A percentile compares a stretch with the other conserved stretches of the same genome.
phyloP scores from a whole-genome alignment of 2,888 invertebrate species.

The Noctuana brunneofusca region DNA sequence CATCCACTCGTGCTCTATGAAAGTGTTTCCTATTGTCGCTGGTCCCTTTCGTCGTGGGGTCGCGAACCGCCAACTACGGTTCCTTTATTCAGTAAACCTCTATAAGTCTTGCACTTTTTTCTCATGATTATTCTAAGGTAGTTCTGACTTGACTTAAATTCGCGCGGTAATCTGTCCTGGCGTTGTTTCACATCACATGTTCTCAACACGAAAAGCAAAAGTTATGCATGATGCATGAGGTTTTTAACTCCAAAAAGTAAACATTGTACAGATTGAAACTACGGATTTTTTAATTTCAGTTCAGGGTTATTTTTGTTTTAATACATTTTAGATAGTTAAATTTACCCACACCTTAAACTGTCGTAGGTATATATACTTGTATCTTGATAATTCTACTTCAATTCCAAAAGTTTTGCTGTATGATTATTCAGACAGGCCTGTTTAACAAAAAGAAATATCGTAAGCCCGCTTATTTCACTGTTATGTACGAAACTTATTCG shows the following conservation, averaged over 20 bases:
- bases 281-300: too few relatives aligned
- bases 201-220: too few relatives aligned
- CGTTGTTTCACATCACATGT: too few relatives aligned
- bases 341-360: not conserved
- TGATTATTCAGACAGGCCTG: not conserved
- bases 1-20: slow-evolving; percentile 64
- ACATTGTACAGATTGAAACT: too few relatives aligned
- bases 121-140: too few relatives aligned
- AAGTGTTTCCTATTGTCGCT: slow-evolving; percentile 76
- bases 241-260: too few relatives aligned
- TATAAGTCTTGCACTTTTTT: slow-evolving; percentile 36
- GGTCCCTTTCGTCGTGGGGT: slow-evolving; percentile 58
- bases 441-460: slow-evolving; percentile 12
- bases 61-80: slow-evolving; percentile 49
- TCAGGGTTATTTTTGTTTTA: too few relatives aligned
- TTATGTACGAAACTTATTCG: slow-evolving; percentile 15
- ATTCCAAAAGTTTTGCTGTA: not conserved
- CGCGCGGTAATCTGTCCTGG: too few relatives aligned
- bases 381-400: slow-evolving; percentile 1
- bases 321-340: not conserved
- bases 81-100: slow-evolving; percentile 49
- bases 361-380: not conserved
- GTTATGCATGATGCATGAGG: too few relatives aligned
- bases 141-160: too few relatives aligned
- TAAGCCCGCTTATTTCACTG: slow-evolving; percentile 13